Conservation (phyloP, 2,888 invertebrate genomes). For the Coenonympha arcania region DNA sequence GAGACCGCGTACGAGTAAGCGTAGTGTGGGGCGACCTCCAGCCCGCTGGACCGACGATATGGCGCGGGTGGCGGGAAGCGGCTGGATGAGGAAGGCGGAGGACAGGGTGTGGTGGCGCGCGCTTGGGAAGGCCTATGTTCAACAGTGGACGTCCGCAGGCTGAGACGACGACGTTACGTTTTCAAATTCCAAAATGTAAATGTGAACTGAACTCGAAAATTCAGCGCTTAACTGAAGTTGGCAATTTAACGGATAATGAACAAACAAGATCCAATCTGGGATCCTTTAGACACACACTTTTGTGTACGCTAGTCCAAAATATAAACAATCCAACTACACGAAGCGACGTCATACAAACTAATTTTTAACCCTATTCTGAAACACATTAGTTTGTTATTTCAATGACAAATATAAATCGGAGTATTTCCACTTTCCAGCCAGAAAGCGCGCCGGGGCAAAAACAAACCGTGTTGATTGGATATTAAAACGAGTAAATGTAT, state of each 20-base stretch:
- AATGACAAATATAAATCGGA: not conserved
- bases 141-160: no score
- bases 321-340: conserved; percentile 15
- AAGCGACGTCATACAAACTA: not conserved
- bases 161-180: no score
- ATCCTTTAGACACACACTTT: conserved; percentile 7
- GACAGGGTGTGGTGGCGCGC: no score
- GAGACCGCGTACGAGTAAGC: no score
- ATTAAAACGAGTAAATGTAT: conserved; percentile 8
- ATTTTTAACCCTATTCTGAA: not conserved
- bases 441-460: conserved; percentile 1
- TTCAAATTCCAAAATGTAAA: no score
- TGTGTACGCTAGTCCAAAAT: conserved; percentile 10
- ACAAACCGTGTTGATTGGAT: conserved; percentile 11
- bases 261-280: conserved; percentile 16
- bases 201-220: not conserved
- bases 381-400: not conserved
- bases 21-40: no score
- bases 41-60: no score
- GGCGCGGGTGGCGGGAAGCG: no score
- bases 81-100: no score
- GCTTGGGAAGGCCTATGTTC: no score
- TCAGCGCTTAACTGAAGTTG: conserved; percentile 6
- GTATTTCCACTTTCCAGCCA: not conserved
- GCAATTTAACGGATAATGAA: conserved; percentile 13